These are phyloP conservation scores for Pollachius pollachius DNA, from an alignment of 2,113 vertebrate genomes.

Conservation along the genomic window DNA sequence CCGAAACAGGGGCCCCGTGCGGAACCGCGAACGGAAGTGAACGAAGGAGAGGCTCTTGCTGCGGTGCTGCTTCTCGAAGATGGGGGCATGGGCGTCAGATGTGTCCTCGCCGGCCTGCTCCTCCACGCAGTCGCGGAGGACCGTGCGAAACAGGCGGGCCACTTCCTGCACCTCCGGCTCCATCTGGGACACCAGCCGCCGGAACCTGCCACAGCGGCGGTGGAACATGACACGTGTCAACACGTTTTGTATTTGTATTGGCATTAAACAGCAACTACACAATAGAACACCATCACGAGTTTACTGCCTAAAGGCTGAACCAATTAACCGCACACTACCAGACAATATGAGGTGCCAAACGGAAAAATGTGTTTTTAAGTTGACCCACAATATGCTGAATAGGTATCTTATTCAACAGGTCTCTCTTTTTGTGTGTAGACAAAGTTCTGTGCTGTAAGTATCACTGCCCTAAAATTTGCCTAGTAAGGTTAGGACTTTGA, in stretches of 20 bases:
- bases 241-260: no score
- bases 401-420: no score
- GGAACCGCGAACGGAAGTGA: constrained; percentile 69
- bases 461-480: no score
- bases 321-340: no score
- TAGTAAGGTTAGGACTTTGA: no score
- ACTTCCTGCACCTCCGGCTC: constrained; percentile 76
- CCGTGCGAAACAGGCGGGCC: constrained; percentile 70
- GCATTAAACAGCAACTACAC: no score
- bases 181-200: constrained; percentile 73
- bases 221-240: background rate
- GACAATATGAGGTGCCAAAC: no score
- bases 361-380: no score
- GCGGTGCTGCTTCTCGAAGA: constrained; percentile 66
- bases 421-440: no score
- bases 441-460: no score
- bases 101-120: constrained; percentile 47
- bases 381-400: no score
- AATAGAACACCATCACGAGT: no score
- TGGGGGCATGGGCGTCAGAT: background rate
- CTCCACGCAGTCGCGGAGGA: constrained; percentile 64
- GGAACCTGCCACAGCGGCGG: constrained; percentile 61
- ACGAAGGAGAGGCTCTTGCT: constrained; percentile 78
- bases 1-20: constrained; percentile 57
- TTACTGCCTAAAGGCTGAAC: background rate